These are phyloP conservation scores for Graptemys geographica DNA, from an alignment of 2,797 vertebrate species.

Conservation along the genomic window DNA sequence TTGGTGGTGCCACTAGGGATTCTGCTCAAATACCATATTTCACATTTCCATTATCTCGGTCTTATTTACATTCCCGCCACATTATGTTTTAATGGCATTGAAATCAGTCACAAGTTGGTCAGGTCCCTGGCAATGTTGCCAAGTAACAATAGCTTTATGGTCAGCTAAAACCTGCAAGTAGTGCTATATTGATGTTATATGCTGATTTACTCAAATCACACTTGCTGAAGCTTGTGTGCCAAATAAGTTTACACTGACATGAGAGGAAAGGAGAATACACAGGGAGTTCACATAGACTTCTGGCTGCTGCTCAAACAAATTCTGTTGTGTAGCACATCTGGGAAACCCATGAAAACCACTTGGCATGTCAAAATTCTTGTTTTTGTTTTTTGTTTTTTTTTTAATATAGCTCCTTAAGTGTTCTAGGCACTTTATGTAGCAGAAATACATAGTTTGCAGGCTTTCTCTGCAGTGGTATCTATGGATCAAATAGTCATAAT, in stretches of 20 bases:
- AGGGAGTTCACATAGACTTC: background rate
- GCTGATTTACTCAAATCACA: too few relatives aligned
- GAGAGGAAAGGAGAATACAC: background rate
- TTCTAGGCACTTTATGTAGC: background rate
- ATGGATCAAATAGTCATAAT: background rate
- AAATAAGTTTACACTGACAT: background rate
- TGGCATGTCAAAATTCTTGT: background rate
- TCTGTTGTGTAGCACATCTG: background rate
- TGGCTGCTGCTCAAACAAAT: background rate
- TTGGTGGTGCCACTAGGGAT: background rate
- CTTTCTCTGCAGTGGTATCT: background rate
- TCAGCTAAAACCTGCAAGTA: background rate
- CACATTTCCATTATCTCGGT: background rate
- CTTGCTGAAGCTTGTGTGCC: background rate
- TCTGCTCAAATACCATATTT: background rate
- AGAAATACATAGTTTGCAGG: background rate
- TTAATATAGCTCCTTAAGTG: background rate
- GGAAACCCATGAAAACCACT: background rate
- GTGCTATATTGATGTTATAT: background rate
- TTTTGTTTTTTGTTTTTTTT: background rate
- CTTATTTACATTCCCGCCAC: background rate
- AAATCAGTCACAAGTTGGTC: slow-evolving; percentile 9
- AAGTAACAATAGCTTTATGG: background rate
- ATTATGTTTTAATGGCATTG: background rate
- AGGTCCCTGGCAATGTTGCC: background rate